Conservation (phyloP, 2,113 vertebrate genomes). For the Ivindomyrus marchei region DNA sequence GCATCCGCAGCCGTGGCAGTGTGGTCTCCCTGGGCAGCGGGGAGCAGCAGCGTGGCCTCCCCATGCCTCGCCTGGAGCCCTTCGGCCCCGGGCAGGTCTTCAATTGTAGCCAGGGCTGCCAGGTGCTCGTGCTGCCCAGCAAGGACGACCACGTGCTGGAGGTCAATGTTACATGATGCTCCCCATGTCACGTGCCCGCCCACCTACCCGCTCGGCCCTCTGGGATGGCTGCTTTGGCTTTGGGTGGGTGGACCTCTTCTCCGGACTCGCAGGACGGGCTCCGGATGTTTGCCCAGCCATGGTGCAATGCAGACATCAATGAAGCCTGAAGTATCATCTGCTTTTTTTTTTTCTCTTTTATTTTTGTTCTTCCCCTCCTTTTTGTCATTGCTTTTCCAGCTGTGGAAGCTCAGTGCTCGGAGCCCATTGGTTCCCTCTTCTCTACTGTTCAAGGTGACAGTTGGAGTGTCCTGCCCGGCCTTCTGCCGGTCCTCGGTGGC, state of each 20-base stretch:
- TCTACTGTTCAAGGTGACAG: background rate
- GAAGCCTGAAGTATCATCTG: slow-evolving; percentile 27
- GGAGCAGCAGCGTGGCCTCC: slow-evolving; percentile 70
- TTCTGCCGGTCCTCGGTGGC: background rate
- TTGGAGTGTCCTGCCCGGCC: slow-evolving; percentile 16
- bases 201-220: slow-evolving; percentile 23
- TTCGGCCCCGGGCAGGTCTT: slow-evolving; percentile 86
- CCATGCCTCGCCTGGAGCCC: slow-evolving; percentile 85
- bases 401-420: background rate
- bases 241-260: background rate
- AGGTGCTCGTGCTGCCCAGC: slow-evolving; percentile 86
- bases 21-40: slow-evolving; percentile 67
- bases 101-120: slow-evolving; percentile 72
- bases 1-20: slow-evolving; percentile 76
- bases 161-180: slow-evolving; percentile 86
- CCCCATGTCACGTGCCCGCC: background rate
- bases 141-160: slow-evolving; percentile 90
- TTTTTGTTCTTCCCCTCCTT: background rate
- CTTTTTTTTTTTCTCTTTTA: background rate
- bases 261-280: slow-evolving; percentile 13
- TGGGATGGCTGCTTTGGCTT: background rate
- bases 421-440: background rate
- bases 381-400: background rate
- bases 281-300: slow-evolving; percentile 7
- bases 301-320: slow-evolving; percentile 20